Conservation (phyloP, 2,113 vertebrate genomes). For the Eulacestoma nigropectus region DNA sequence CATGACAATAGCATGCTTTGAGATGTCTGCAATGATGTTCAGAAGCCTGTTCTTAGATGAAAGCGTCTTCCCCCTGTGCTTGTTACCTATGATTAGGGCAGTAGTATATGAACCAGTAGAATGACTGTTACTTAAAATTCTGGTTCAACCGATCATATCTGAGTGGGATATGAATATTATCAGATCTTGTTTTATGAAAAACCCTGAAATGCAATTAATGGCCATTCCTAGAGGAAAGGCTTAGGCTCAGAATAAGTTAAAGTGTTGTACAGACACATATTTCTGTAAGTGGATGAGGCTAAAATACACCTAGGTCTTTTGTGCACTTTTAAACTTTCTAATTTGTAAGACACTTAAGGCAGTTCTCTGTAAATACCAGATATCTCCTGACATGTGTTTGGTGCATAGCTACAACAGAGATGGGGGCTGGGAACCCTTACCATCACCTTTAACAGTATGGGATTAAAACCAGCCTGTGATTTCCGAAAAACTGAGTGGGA, state of each 20-base stretch:
- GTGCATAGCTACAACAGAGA: not conserved
- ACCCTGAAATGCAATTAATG: not conserved
- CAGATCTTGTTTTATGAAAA: not conserved
- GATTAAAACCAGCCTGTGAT: not conserved
- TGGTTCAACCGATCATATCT: not conserved
- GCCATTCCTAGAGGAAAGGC: not conserved
- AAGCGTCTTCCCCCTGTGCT: not conserved
- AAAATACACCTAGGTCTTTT: fast-evolving
- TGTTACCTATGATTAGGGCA: fast-evolving
- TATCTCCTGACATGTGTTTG: too few species aligned
- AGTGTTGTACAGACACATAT: not conserved
- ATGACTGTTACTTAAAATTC: not conserved
- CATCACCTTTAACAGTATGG: too few species aligned
- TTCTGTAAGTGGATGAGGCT: not conserved
- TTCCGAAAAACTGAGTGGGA: not conserved
- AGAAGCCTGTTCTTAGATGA: not conserved
- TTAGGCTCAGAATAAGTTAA: not conserved
- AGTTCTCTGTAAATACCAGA: not conserved
- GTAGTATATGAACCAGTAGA: not conserved
- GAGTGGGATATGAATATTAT: not conserved
- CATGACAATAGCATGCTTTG: not conserved
- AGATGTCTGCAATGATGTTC: not conserved
- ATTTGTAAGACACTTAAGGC: not conserved
- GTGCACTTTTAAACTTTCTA: not conserved
- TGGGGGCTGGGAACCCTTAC: not conserved